A percentile compares a stretch with the other conserved stretches of the same genome.
Evolutionary conservation across 2,888 invertebrate species (phyloP).

Genomic region (Drosophila ochracea): DNA sequence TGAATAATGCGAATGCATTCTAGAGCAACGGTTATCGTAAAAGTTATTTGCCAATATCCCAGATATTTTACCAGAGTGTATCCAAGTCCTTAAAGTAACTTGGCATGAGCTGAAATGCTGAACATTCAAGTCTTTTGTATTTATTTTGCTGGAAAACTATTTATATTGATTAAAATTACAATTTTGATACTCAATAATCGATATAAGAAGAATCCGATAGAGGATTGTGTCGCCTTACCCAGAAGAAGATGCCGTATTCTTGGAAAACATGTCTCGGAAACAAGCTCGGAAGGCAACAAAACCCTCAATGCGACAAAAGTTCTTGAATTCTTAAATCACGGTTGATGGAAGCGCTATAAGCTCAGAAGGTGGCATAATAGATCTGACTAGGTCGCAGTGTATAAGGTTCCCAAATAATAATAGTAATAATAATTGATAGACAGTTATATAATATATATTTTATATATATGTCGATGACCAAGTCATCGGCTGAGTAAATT

Average conservation of each 20-base stretch:
- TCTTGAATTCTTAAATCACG: background rate
- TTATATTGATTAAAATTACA: background rate
- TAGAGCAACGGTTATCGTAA: slow-evolving; percentile 7
- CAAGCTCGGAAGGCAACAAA: background rate
- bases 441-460: no score
- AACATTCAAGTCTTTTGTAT: background rate
- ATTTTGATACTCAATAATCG: background rate
- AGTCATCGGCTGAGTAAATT: background rate
- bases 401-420: background rate
- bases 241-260: background rate
- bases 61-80: background rate
- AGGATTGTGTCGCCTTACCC: background rate
- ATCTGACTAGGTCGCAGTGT: background rate
- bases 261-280: background rate
- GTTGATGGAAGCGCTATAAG: background rate
- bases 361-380: background rate
- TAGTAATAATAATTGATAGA: background rate
- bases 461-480: background rate
- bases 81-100: background rate
- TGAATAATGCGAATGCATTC: slow-evolving; percentile 6
- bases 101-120: background rate
- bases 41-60: slow-evolving; percentile 1
- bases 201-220: background rate
- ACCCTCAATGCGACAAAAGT: background rate
- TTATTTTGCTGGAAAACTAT: background rate